These are phyloP conservation scores for Amblyopsis hoosieri DNA, from an alignment of 2,797 vertebrate species.

Conservation along the genomic window DNA sequence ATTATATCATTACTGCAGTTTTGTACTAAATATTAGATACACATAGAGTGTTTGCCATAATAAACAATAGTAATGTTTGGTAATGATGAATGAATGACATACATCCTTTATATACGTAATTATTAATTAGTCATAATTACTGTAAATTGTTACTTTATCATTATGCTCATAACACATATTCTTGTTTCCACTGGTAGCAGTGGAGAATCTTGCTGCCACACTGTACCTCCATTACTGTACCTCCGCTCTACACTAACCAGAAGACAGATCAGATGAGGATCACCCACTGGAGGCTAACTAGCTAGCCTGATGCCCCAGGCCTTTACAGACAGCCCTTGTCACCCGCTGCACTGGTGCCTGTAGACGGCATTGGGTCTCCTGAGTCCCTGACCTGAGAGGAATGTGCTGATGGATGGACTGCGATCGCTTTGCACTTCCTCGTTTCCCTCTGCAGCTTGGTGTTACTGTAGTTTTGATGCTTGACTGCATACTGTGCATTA, in stretches of 20 bases:
- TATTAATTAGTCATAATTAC: no score
- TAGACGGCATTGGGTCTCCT: conserved; percentile 6
- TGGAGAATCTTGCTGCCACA: conserved; percentile 15
- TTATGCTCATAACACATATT: not conserved
- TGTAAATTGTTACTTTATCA: no score
- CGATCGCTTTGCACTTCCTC: no score
- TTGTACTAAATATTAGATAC: no score
- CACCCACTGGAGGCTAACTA: conserved; percentile 34
- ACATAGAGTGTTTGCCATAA: no score
- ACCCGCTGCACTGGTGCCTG: conserved; percentile 18
- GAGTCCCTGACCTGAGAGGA: conserved; percentile 26
- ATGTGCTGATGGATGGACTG: conserved; percentile 10
- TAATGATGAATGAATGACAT: no score
- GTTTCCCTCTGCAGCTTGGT: no score
- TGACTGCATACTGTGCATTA: no score
- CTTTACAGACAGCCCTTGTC: conserved; percentile 28
- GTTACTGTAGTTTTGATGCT: no score
- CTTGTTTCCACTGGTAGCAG: conserved; percentile 21
- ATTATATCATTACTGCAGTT: no score
- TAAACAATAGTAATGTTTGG: no score
- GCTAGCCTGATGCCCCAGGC: conserved; percentile 34
- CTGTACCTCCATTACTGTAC: conserved; percentile 10
- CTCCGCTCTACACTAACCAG: conserved; percentile 26
- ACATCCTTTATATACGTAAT: no score
- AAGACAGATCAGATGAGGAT: conserved; percentile 59